These are phyloP conservation scores for Calliphora vomitoria DNA, from an alignment of 2,888 invertebrate species.

Conservation along the genomic window DNA sequence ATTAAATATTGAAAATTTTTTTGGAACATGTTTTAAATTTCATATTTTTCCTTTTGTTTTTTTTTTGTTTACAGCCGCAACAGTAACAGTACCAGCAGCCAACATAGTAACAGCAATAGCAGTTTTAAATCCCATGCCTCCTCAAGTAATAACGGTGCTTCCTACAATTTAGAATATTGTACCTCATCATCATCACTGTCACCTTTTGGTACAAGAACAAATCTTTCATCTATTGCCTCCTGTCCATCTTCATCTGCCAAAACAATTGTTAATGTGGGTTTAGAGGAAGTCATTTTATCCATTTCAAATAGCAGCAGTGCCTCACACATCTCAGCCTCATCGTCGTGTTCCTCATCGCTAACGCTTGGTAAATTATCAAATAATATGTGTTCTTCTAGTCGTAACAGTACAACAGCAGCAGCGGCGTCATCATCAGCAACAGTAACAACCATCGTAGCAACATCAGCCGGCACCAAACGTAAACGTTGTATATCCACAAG, in stretches of 20 bases:
- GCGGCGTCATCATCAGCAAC: slow-evolving; percentile 49
- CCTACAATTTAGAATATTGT: slow-evolving; percentile 74
- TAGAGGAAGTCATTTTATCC: slow-evolving; percentile 71
- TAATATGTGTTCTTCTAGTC: slow-evolving; percentile 71
- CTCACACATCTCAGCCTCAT: slow-evolving; percentile 69
- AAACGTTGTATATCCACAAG: slow-evolving; percentile 71
- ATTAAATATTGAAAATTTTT: slow-evolving; percentile 52
- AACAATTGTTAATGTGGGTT: slow-evolving; percentile 70
- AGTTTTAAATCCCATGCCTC: slow-evolving; percentile 72
- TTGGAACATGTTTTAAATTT: slow-evolving; percentile 54
- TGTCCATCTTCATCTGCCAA: slow-evolving; percentile 73
- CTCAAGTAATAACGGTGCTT: slow-evolving; percentile 69
- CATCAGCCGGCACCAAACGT: slow-evolving; percentile 67
- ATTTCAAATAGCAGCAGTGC: slow-evolving; percentile 69
- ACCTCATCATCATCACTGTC: slow-evolving; percentile 75
- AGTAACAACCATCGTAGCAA: slow-evolving; percentile 39
- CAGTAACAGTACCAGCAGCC: slow-evolving; percentile 76
- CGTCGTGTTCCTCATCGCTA: slow-evolving; percentile 68
- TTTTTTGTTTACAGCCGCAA: slow-evolving; percentile 73
- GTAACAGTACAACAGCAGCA: slow-evolving; percentile 52
- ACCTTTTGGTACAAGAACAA: slow-evolving; percentile 68
- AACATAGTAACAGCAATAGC: slow-evolving; percentile 73
- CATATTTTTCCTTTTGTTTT: slow-evolving; percentile 53
- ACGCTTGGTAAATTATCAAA: slow-evolving; percentile 59
- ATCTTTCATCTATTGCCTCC: slow-evolving; percentile 68